Conservation (phyloP, 2,888 invertebrate genomes). For the Horisme vitalbata region DNA sequence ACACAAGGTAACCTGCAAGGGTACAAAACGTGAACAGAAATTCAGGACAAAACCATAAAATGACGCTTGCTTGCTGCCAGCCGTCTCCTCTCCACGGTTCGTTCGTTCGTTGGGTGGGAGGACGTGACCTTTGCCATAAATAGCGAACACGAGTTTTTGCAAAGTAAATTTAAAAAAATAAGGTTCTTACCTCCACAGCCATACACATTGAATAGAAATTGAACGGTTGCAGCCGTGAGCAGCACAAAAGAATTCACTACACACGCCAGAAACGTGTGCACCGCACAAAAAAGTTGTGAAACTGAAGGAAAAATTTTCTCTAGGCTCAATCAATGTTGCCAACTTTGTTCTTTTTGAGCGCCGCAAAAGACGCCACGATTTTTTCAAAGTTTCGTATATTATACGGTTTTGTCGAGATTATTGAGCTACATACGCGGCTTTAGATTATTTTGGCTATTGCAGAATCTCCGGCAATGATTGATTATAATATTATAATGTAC, state of each 20-base stretch:
- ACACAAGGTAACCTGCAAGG: no score
- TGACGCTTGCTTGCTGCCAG: constrained; percentile 63
- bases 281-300: constrained; percentile 67
- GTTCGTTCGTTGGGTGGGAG: constrained; percentile 47
- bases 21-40: constrained; percentile 40
- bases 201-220: constrained; percentile 90
- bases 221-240: constrained; percentile 84
- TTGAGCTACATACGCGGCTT: no score
- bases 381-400: no score
- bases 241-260: constrained; percentile 73
- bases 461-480: no score
- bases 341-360: no score
- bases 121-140: constrained; percentile 60
- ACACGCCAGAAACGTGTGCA: constrained; percentile 79
- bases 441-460: no score
- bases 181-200: constrained; percentile 90
- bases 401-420: no score
- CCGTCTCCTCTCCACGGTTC: constrained; percentile 56
- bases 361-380: no score
- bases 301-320: constrained; percentile 48
- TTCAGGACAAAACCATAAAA: constrained; percentile 39
- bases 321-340: no score
- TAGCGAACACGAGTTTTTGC: constrained; percentile 14
- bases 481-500: no score
- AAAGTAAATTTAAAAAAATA: constrained; percentile 14